phyloP scores from a whole-genome alignment of 2,113 vertebrate genomes.

The Edolisoma coerulescens region DNA sequence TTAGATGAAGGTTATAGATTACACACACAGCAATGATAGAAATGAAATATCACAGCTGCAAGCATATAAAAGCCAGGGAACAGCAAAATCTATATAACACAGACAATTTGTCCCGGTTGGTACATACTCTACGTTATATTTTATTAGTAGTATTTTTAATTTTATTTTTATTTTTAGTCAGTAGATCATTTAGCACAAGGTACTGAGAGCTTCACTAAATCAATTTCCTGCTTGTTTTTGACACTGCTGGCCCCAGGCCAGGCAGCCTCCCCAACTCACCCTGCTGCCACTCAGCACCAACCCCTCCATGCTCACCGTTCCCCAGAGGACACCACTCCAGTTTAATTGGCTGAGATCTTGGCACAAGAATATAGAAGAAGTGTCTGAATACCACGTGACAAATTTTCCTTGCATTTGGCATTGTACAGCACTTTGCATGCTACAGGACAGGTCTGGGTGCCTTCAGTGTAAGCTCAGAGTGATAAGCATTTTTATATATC shows the following conservation, averaged over 20 bases:
- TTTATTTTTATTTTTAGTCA: background rate
- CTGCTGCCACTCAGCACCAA: background rate
- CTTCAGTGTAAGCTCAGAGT: background rate
- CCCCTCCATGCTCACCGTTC: rapidly evolving
- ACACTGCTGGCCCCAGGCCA: background rate
- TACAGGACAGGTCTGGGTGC: background rate
- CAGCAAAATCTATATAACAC: background rate
- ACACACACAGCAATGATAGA: background rate
- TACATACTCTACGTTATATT: background rate
- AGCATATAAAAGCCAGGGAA: background rate
- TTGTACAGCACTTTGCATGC: background rate
- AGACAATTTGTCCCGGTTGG: background rate
- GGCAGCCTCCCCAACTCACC: rapidly evolving
- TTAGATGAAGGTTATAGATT: slow-evolving; percentile 25
- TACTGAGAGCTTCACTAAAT: background rate
- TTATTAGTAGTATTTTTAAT: background rate
- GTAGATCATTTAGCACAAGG: background rate
- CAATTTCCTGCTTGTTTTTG: background rate
- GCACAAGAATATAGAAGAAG: background rate
- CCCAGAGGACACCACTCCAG: background rate
- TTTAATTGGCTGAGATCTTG: background rate
- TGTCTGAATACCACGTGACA: background rate
- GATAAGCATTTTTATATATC: background rate
- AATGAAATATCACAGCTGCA: background rate
- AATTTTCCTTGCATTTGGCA: background rate